A percentile compares a stretch with the other conserved stretches of the same genome.
Conservation (phyloP, 2,797 vertebrate species). For the Amniataba percoides region DNA sequence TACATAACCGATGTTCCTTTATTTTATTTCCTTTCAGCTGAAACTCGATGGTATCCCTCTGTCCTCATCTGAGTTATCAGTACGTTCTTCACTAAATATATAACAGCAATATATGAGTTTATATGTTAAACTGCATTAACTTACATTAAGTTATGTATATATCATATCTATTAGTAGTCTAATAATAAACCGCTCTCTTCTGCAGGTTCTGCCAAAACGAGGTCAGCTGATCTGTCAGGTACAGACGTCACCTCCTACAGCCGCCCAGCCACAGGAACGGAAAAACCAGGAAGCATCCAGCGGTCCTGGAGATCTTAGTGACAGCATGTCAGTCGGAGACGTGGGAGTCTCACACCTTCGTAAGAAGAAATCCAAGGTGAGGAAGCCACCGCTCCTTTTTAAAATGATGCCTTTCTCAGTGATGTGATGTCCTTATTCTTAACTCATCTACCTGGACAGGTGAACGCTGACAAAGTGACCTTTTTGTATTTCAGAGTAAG, state of each 20-base stretch:
- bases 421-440: not conserved
- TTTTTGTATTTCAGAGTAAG: slow-evolving; percentile 76
- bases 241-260: slow-evolving; percentile 49
- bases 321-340: slow-evolving; percentile 87
- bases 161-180: not conserved
- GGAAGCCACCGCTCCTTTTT: not conserved
- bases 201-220: slow-evolving; percentile 80
- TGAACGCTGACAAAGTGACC: not conserved
- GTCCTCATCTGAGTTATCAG: slow-evolving; percentile 88
- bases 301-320: slow-evolving; percentile 90
- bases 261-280: slow-evolving; percentile 52
- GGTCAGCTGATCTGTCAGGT: slow-evolving; percentile 55
- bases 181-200: not conserved
- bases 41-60: slow-evolving; percentile 88
- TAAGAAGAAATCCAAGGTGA: slow-evolving; percentile 89
- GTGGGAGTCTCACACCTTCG: slow-evolving; percentile 59
- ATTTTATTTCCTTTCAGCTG: slow-evolving; percentile 81
- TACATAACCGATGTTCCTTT: not conserved
- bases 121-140: not conserved
- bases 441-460: not conserved
- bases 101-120: no score
- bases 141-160: not conserved
- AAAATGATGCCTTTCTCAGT: not conserved
- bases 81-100: slow-evolving; percentile 78
- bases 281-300: slow-evolving; percentile 88